phyloP scores from a whole-genome alignment of 2,113 vertebrate genomes.

The Thunnus thynnus region DNA sequence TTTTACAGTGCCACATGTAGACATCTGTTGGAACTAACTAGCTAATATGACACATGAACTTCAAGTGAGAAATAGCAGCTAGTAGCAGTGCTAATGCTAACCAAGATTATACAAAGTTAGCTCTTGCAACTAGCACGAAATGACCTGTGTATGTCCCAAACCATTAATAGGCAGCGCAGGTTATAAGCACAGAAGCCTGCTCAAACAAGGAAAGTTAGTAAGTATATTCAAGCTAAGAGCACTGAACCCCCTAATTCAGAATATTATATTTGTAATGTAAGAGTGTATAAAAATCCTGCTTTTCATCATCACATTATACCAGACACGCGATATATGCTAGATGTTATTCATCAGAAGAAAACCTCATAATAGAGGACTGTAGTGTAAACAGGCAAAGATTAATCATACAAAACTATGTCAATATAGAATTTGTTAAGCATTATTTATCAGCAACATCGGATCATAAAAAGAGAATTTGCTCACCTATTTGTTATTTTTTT shows the following conservation, averaged over 20 bases:
- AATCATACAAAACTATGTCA: too few relatives aligned
- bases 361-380: neutral
- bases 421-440: too few relatives aligned
- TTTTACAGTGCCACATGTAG: too few relatives aligned
- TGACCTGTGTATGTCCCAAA: neutral
- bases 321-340: neutral
- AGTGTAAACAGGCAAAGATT: neutral
- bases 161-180: too few relatives aligned
- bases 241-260: too few relatives aligned
- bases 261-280: neutral
- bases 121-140: neutral
- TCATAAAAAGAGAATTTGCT: too few relatives aligned
- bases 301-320: neutral
- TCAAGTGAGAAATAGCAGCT: neutral
- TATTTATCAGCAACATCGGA: too few relatives aligned
- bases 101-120: neutral
- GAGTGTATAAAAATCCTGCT: neutral
- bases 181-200: neutral
- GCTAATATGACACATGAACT: too few relatives aligned
- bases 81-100: neutral
- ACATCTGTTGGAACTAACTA: too few relatives aligned
- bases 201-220: too few relatives aligned
- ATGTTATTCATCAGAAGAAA: neutral
- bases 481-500: too few relatives aligned
- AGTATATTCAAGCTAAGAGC: too few relatives aligned